Conservation (phyloP, 1,140 invertebrate genomes). For the Drosophila takahashii region DNA sequence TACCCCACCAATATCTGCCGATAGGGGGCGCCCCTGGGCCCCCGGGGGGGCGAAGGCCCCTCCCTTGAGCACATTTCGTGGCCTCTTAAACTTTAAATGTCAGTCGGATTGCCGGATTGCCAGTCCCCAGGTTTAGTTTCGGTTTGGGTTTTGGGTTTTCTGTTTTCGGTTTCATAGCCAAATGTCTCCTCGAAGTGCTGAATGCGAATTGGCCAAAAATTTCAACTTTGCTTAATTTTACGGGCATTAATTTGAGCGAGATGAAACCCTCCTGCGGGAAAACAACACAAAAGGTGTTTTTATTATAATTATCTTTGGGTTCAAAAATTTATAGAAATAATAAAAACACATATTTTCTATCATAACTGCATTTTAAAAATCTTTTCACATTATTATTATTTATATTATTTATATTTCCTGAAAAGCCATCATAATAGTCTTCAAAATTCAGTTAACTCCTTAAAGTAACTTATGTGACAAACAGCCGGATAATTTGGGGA, state of each 20-base stretch:
- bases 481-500: neutral
- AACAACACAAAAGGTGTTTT: neutral
- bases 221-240: neutral
- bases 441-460: neutral
- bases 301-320: too few relatives aligned
- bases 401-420: too few relatives aligned
- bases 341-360: too few relatives aligned
- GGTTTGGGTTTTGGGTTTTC: conserved; percentile 6
- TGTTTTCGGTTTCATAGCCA: conserved; percentile 21
- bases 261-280: neutral
- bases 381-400: too few relatives aligned
- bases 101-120: conserved; percentile 59
- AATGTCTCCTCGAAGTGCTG: conserved; percentile 1
- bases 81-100: conserved; percentile 81
- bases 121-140: conserved; percentile 34
- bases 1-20: conserved; percentile 16
- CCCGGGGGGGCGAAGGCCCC: conserved; percentile 7
- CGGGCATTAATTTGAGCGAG: neutral
- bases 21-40: conserved; percentile 2
- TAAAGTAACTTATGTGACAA: neutral
- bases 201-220: neutral
- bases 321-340: too few relatives aligned
- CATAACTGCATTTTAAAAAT: too few relatives aligned
- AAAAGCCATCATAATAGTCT: neutral
- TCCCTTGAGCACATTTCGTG: conserved; percentile 41